phyloP scores from a whole-genome alignment of 2,113 vertebrate species.

The Melanerpes formicivorus region DNA sequence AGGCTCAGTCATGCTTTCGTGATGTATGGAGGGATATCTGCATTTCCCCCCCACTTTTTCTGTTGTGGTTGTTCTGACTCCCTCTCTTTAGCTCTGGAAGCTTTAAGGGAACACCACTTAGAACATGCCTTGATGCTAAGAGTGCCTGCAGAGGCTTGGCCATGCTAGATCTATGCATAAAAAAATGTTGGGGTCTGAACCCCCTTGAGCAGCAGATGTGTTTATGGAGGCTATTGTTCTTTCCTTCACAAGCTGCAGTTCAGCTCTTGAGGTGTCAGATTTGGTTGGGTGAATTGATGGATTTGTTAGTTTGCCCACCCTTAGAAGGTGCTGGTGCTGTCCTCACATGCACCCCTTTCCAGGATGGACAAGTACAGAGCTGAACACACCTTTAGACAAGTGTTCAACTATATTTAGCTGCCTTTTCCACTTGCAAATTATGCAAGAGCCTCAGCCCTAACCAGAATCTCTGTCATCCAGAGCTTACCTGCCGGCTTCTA shows the following conservation, averaged over 20 bases:
- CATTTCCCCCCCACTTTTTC: not conserved
- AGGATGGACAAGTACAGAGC: not conserved
- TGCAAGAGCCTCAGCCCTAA: not conserved
- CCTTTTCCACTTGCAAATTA: not conserved
- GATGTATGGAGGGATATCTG: not conserved
- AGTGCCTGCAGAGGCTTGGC: not conserved
- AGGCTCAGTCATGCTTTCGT: not conserved
- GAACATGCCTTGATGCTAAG: not conserved
- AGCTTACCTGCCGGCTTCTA: not conserved
- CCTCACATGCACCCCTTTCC: not conserved
- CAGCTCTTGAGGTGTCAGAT: not conserved
- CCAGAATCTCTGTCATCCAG: slow-evolving; percentile 13
- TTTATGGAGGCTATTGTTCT: not conserved
- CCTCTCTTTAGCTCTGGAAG: not conserved
- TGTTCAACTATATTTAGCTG: not conserved
- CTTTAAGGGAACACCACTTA: not conserved
- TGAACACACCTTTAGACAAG: not conserved
- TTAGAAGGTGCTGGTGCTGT: not conserved
- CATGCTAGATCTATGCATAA: not conserved
- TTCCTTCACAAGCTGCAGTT: not conserved
- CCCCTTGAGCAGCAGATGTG: not conserved
- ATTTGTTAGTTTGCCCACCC: not conserved
- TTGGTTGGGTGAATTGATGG: not conserved
- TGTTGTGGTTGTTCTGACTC: not conserved
- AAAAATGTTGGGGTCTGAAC: not conserved